Evolutionary conservation across 2,113 vertebrate species (phyloP), one percentile per base, ranked within the genome.

Genomic region (Helogale parvula): DNA sequence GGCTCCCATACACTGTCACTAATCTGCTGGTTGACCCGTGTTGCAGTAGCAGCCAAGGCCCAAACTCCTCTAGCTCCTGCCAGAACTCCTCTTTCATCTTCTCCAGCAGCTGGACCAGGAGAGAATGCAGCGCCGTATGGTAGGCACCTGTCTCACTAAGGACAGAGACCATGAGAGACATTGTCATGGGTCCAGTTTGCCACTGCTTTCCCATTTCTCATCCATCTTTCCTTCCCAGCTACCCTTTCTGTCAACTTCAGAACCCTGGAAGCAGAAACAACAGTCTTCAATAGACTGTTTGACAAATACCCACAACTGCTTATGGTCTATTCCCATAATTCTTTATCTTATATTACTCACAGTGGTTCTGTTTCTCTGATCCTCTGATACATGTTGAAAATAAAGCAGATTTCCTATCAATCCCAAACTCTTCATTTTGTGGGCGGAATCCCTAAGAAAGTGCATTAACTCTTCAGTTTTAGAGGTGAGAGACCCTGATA

Each of bases 301-400:
- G 68, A 71, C 74, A 90, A 96, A 74, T 63, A 66, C 14, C 12
- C 80, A 68, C 66, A 83, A 33, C 1, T 38, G 33, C 54, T 35
- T 23, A 65, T 29, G 25, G 25, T 38, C 81, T 77, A 35, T 38
- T 21, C 25, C n/a, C 68, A 5, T n/a, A 52, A 54, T 50, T 21
- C 65, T 19, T 60, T 94, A 63, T 47, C 82, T 83, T 50, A 47
- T 69, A 71, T 71, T 83, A 69, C 23, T 77, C 15, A 38, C 13
- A 82, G 12, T 41, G 11, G 10, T 69, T 84, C 63, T 93, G 13
- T 68, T 27, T 90, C 80, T 96, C 35, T 90, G 68, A 16, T 60
- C n/a, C 8, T 69, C 47, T 92, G 72, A 71, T 31, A 80, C 69
- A 66, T 29, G 35, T 93, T 94, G 74, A 68, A 57, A 76, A 86